Percentiles rank a stretch among this genome's conserved stretches.
phyloP scores from a whole-genome alignment of 2,113 vertebrate species.

The Triplophysa tibetana region DNA sequence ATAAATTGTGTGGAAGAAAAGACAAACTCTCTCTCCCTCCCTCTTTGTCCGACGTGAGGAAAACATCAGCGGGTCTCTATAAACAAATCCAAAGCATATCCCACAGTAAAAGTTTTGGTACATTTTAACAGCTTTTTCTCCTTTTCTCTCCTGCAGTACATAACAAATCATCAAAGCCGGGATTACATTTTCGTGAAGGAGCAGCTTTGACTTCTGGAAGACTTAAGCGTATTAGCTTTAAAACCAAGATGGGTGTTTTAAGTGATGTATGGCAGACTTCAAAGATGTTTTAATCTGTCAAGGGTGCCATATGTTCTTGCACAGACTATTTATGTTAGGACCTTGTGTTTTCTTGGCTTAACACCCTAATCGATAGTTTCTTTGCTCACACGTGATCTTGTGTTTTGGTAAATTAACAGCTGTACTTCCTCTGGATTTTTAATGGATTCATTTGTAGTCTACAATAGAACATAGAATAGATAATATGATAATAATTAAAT shows the following conservation, averaged over 20 bases:
- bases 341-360: constrained; percentile 47
- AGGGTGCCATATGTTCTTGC: constrained; percentile 63
- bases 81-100: constrained; percentile 36
- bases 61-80: constrained; percentile 11
- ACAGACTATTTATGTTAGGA: constrained; percentile 66
- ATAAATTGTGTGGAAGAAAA: background rate
- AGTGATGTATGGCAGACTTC: constrained; percentile 75
- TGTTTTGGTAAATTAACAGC: constrained; percentile 8
- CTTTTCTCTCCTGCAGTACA: constrained; percentile 60
- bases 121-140: constrained; percentile 50
- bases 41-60: constrained; percentile 9
- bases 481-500: background rate
- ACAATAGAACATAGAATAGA: background rate
- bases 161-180: constrained; percentile 74
- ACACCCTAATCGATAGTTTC: constrained; percentile 57
- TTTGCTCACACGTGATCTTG: constrained; percentile 45
- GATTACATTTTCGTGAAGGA: constrained; percentile 69
- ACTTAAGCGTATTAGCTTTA: constrained; percentile 79
- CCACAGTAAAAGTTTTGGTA: constrained; percentile 62
- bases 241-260: constrained; percentile 71
- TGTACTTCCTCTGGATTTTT: background rate
- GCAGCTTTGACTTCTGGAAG: constrained; percentile 69
- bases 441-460: background rate
- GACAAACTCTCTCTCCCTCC: background rate
- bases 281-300: constrained; percentile 78